A percentile compares a stretch with the other conserved stretches of the same genome.
Conservation (phyloP, 2,113 vertebrate genomes). For the Alligator mississippiensis region DNA sequence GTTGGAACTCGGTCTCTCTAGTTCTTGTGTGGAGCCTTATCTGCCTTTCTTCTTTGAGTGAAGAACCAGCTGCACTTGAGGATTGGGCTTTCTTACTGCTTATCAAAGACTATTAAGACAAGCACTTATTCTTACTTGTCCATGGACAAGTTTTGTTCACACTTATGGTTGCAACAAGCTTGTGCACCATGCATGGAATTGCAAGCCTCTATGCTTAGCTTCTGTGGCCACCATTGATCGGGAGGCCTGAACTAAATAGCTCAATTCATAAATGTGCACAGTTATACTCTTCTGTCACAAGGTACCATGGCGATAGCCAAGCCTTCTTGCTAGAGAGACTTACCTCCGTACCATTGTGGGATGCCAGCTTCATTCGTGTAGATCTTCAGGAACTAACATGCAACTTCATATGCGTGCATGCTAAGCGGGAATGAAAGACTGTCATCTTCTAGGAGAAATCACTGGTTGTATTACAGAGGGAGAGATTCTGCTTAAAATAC, state of each 20-base stretch:
- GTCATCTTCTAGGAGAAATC: slow-evolving; percentile 45
- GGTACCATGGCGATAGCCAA: background rate
- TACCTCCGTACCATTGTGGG: background rate
- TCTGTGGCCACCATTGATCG: background rate
- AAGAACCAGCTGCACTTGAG: background rate
- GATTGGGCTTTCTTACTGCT: background rate
- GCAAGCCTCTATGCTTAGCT: background rate
- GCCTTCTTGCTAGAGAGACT: background rate
- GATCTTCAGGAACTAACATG: slow-evolving; percentile 46
- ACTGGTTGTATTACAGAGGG: slow-evolving; percentile 10
- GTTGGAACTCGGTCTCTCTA: background rate
- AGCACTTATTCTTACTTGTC: background rate
- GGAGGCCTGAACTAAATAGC: background rate
- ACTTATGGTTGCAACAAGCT: background rate
- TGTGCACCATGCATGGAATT: background rate
- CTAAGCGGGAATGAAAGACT: slow-evolving; percentile 25
- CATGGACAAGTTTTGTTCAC: background rate
- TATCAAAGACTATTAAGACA: background rate
- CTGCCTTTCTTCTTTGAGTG: background rate
- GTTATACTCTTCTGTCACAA: background rate
- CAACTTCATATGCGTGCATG: background rate
- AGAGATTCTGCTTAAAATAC: slow-evolving; percentile 33
- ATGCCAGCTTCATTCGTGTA: slow-evolving; percentile 11
- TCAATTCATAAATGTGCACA: background rate
- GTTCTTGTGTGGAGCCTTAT: background rate